A percentile compares a stretch with the other conserved stretches of the same genome.
Conservation (phyloP, 2,113 vertebrate genomes). For the Gavialis gangeticus region DNA sequence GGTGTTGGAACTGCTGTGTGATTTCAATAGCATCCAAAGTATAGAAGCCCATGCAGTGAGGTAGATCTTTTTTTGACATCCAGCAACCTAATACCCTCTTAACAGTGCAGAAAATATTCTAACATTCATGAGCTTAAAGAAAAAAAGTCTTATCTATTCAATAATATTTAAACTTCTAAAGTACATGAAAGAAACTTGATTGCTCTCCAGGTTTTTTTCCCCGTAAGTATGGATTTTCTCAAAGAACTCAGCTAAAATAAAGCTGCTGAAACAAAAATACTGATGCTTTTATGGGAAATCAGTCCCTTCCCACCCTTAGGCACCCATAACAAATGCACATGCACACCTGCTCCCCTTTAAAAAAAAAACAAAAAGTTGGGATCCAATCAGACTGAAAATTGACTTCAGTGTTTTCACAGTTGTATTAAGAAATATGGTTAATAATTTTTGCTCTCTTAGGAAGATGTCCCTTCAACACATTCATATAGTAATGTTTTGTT, state of each 20-base stretch:
- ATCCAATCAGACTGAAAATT: conserved; percentile 24
- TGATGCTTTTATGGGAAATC: not conserved
- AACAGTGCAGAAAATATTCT: conserved; percentile 55
- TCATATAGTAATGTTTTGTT: conserved; percentile 72
- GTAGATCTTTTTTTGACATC: conserved; percentile 65
- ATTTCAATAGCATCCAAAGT: conserved; percentile 12
- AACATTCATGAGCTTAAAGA: conserved; percentile 45
- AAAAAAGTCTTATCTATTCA: conserved; percentile 64
- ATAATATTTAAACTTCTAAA: conserved; percentile 66
- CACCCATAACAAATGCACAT: not conserved
- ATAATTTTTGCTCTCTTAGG: conserved; percentile 46
- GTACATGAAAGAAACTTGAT: conserved; percentile 61
- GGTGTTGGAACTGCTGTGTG: not conserved
- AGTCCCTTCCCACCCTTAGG: not conserved
- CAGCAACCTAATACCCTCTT: conserved; percentile 55
- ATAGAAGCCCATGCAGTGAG: conserved; percentile 20
- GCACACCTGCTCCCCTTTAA: not conserved
- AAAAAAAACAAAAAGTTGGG: not conserved
- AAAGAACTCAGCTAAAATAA: conserved; percentile 56
- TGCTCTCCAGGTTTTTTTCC: conserved; percentile 50
- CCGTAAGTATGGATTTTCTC: conserved; percentile 68
- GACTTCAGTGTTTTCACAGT: not conserved
- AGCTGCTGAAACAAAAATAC: conserved; percentile 30
- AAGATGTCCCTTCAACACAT: conserved; percentile 52
- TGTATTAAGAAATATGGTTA: conserved; percentile 15